Conservation (phyloP, 2,888 invertebrate genomes). For the Spisula subtruncata region DNA sequence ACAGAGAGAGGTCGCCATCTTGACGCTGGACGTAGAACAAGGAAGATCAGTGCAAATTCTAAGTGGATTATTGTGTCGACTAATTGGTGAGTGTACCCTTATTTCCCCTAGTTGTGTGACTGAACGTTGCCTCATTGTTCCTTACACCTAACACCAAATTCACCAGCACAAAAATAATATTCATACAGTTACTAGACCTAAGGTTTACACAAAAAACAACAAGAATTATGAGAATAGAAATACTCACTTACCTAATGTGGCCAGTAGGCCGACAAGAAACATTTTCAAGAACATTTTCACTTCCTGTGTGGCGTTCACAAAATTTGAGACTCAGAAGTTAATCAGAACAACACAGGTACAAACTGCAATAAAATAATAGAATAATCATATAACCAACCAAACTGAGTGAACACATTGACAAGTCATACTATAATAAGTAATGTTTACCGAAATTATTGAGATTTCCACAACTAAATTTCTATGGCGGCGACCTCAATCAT, state of each 20-base stretch:
- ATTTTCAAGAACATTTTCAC: constrained; percentile 44
- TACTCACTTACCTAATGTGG: constrained; percentile 29
- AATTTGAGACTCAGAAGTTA: background rate
- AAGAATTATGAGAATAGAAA: background rate
- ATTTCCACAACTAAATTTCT: background rate
- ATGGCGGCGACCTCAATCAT: constrained; percentile 50
- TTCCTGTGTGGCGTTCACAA: constrained; percentile 26
- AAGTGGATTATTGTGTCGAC: no score
- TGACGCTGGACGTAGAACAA: no score
- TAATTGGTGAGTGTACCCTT: no score
- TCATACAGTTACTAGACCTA: no score
- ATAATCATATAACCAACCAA: background rate
- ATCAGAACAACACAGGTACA: background rate
- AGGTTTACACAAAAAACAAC: no score
- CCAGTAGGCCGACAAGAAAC: constrained; percentile 17
- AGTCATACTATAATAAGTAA: background rate
- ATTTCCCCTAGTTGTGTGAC: no score
- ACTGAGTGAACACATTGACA: background rate
- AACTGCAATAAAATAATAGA: background rate
- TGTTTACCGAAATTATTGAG: background rate
- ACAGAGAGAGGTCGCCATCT: no score
- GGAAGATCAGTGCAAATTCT: no score
- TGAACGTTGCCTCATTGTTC: no score
- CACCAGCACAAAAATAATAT: no score
- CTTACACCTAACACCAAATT: no score